Conservation (phyloP, 2,113 vertebrate genomes). For the Sporophila hypoxantha region DNA sequence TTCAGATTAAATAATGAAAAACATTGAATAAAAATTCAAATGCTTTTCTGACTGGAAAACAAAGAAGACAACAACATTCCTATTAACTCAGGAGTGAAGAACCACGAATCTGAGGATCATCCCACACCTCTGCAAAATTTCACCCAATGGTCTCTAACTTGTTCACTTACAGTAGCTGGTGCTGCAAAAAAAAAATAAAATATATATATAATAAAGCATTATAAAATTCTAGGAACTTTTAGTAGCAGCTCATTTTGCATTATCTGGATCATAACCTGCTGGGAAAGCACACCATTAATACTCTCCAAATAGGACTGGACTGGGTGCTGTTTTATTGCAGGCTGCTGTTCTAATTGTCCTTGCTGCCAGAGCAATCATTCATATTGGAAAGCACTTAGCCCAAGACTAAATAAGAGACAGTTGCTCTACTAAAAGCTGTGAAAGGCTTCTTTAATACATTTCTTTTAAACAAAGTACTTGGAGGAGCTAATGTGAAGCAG, state of each 20-base stretch:
- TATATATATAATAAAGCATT: not conserved
- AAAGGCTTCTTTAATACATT: slow-evolving; percentile 30
- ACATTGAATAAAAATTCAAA: not conserved
- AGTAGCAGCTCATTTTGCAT: slow-evolving; percentile 9
- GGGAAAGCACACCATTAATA: slow-evolving; percentile 28
- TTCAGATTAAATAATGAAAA: not conserved
- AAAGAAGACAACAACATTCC: not conserved
- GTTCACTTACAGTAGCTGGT: not conserved
- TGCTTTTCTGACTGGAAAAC: not conserved
- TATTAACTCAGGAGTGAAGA: not conserved
- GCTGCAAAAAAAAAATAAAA: not conserved
- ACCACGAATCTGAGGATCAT: not conserved
- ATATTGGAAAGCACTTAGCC: slow-evolving; percentile 12
- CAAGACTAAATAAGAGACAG: slow-evolving; percentile 2
- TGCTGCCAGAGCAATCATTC: slow-evolving; percentile 24
- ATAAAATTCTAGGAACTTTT: not conserved
- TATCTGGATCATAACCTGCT: slow-evolving; percentile 1
- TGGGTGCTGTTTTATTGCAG: slow-evolving; percentile 49
- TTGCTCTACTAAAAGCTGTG: not conserved
- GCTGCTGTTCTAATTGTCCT: slow-evolving; percentile 42
- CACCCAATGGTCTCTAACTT: not conserved
- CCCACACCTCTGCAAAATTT: not conserved
- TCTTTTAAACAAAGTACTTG: slow-evolving; percentile 32
- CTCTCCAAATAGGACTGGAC: slow-evolving; percentile 15
- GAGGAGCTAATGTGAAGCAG: slow-evolving; percentile 33